phyloP scores from a whole-genome alignment of 37 sponge, comb jelly and placozoan genomes.

The Ianthella basta region DNA sequence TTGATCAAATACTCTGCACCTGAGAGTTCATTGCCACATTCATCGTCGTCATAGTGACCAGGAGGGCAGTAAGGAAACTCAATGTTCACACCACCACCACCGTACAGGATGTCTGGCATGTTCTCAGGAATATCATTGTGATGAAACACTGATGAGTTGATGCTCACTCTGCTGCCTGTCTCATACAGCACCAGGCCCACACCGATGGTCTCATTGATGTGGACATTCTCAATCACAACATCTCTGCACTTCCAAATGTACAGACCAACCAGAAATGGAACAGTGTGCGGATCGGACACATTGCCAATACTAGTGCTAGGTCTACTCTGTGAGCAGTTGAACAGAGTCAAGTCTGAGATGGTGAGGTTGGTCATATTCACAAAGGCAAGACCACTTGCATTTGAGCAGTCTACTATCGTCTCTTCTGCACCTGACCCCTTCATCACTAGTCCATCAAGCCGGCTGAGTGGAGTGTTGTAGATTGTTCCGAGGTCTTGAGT shows the following conservation, averaged over 20 bases:
- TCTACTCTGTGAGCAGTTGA: not conserved
- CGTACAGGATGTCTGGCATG: not conserved
- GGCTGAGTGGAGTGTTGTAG: no score
- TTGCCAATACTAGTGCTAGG: slow-evolving; percentile 1
- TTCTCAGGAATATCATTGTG: slow-evolving; percentile 11
- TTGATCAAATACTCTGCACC: not conserved
- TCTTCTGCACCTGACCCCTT: no score
- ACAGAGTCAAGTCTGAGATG: not conserved
- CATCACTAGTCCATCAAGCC: no score
- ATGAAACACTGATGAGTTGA: not conserved
- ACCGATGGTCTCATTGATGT: slow-evolving; percentile 10
- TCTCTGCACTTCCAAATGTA: slow-evolving; percentile 5
- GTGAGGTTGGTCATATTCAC: slow-evolving; percentile 22
- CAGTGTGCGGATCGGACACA: not conserved
- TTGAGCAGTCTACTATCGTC: not conserved
- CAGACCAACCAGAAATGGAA: slow-evolving; percentile 9
- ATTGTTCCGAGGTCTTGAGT: no score
- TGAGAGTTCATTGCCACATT: not conserved
- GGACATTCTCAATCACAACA: not conserved
- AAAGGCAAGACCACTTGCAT: slow-evolving; percentile 5
- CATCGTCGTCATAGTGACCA: not conserved
- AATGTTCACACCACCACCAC: slow-evolving; percentile 19
- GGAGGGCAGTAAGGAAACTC: slow-evolving; percentile 18
- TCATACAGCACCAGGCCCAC: slow-evolving; percentile 20
- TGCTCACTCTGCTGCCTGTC: slow-evolving; percentile 4